Percentiles rank a stretch among this genome's conserved stretches.
Conservation (phyloP, 2,888 invertebrate genomes). For the Phortica okadai region DNA sequence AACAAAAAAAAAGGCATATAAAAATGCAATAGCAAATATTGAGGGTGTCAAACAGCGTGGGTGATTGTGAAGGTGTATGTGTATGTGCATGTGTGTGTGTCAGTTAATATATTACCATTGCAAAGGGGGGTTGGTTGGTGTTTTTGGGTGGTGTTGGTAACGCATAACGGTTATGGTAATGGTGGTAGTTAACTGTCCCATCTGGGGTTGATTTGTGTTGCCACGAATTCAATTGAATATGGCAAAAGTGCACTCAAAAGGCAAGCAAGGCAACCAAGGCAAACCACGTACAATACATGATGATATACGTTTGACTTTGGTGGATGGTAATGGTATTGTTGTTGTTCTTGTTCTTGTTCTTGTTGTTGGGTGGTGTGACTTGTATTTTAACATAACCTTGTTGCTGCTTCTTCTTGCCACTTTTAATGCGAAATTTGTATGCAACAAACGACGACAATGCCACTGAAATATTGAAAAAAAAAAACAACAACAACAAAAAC, state of each 20-base stretch:
- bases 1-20: background rate
- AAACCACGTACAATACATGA: background rate
- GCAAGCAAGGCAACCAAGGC: background rate
- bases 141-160: background rate
- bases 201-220: constrained; percentile 21
- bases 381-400: background rate
- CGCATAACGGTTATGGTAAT: background rate
- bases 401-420: background rate
- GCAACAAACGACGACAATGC: constrained; percentile 58
- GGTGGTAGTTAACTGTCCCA: constrained; percentile 7
- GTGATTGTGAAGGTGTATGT: background rate
- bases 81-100: background rate
- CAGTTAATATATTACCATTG: background rate
- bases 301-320: background rate
- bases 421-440: constrained; percentile 65
- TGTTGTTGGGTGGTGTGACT: background rate
- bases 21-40: constrained; percentile 1
- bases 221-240: background rate
- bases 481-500: background rate
- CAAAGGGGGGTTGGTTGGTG: background rate
- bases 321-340: background rate
- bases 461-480: constrained; percentile 46
- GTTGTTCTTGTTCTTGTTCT: no score
- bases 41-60: background rate
- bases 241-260: background rate